Evolutionary conservation across 2,797 vertebrate species (phyloP).

Genomic region (Alcedo atthis): DNA sequence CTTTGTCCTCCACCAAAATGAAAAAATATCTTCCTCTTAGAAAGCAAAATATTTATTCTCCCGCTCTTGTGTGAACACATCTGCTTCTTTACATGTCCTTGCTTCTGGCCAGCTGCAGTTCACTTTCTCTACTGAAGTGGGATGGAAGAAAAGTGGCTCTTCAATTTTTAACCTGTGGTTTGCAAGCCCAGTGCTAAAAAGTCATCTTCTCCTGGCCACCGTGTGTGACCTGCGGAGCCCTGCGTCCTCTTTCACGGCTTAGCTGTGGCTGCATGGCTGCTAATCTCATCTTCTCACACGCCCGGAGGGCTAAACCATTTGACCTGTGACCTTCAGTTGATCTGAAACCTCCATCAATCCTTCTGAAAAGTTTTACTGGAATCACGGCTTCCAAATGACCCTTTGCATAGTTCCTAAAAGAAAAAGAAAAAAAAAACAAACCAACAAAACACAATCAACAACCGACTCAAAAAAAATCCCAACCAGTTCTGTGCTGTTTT

Average conservation of each 20-base stretch:
- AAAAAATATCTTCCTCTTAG: not conserved
- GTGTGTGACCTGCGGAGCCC: not conserved
- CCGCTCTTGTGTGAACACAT: accelerated
- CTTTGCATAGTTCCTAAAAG: constrained; percentile 65
- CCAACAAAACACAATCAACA: not conserved
- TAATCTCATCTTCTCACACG: constrained; percentile 82
- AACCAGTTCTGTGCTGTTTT: constrained; percentile 65
- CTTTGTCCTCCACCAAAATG: not conserved
- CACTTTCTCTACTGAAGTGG: not conserved
- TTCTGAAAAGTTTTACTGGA: constrained; percentile 72
- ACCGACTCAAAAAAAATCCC: not conserved
- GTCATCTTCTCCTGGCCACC: not conserved
- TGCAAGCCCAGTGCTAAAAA: not conserved
- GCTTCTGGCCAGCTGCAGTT: not conserved
- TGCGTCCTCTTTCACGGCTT: not conserved
- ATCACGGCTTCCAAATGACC: constrained; percentile 69
- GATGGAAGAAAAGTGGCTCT: not conserved
- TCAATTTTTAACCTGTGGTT: not conserved
- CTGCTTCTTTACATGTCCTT: not conserved
- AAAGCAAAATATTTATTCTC: not conserved
- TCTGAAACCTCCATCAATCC: constrained; percentile 70
- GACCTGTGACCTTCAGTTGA: constrained; percentile 80
- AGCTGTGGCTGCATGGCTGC: constrained; percentile 72
- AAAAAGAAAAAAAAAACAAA: not conserved
- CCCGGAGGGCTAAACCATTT: constrained; percentile 83